Base-by-base conservation (phyloP, 2,797 vertebrate genomes). In the Cuniculus paca region DNA sequence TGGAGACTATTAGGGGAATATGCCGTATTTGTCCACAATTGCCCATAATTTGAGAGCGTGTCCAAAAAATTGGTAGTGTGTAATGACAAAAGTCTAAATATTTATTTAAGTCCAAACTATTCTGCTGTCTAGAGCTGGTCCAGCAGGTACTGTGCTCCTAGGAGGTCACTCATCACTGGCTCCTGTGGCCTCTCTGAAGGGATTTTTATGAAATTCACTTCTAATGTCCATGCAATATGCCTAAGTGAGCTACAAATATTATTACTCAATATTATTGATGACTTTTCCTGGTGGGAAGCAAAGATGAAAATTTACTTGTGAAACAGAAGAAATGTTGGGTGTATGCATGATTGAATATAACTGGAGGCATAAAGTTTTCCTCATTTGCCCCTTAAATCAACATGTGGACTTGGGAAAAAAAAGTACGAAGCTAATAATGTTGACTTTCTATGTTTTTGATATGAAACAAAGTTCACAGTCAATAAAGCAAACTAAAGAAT, bases 261-360 rank as follows among this genome's bases (percentile, higher is more conserved):
- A 88, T 83, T 95, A 82, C 92, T 97, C 77, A 96, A 93, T 52
- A 94, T 95, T 95, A 96, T 93, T 92, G 93, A 97, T 97, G 84
- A 79, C 8, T 60, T 36, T 88, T 63, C 72, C 74, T 75, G n/a
- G 36, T 54, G 34, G 58, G 61, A 90, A 70, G n/a, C 45, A 92
- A 6, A 85, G 58, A 96, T 91, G 52, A 22, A 87, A 95, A 88
- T 81, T 13, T 79, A n/a, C 42, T 81, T 52, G 81, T n/a, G 63
- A 91, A 88, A 93, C 26, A 65, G 58, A 88, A 88, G 36, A 70
- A 75, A 93, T 28, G 39, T 6, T 74, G 36, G 2, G 10, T 80
- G 54, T 50, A 4, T 31, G 6, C 19, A 80, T 92, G 80, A 75
- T 52, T 90, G 63, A 79, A 77, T 4, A 42, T 61, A 78, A 92